A percentile compares a stretch with the other conserved stretches of the same genome.
phyloP scores from a whole-genome alignment of 2,797 vertebrate genomes.

The Lithobates pipiens region DNA sequence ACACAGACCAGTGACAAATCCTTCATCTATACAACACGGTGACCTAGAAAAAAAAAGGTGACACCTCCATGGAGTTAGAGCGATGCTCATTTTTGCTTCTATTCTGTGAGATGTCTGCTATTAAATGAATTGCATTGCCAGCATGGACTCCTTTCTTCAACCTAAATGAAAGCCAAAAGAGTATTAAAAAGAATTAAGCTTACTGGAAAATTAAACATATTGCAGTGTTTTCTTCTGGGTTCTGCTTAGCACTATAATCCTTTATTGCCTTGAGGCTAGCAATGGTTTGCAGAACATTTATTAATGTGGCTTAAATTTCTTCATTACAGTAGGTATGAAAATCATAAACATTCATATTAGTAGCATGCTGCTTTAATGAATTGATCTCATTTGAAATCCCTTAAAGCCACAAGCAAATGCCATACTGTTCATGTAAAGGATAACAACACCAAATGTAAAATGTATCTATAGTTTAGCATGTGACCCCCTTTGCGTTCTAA shows the following conservation, averaged over 20 bases:
- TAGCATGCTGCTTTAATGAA: constrained; percentile 28
- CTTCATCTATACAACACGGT: constrained; percentile 32
- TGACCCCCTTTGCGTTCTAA: background rate
- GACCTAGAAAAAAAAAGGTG: constrained; percentile 44
- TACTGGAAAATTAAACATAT: constrained; percentile 40
- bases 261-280: constrained; percentile 33
- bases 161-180: constrained; percentile 43
- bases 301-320: constrained; percentile 44
- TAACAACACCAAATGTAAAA: background rate
- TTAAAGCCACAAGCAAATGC: background rate
- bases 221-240: constrained; percentile 20
- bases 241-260: constrained; percentile 46
- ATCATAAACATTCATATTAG: constrained; percentile 44
- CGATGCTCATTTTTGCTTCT: constrained; percentile 18
- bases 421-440: background rate
- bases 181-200: constrained; percentile 47
- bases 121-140: constrained; percentile 33
- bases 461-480: background rate
- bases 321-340: constrained; percentile 21
- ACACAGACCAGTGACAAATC: constrained; percentile 20
- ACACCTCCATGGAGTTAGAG: background rate
- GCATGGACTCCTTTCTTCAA: constrained; percentile 15
- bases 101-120: constrained; percentile 1
- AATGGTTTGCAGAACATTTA: constrained; percentile 33
- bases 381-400: constrained; percentile 14